A percentile compares a stretch with the other conserved stretches of the same genome.
Evolutionary conservation across 2,888 invertebrate genomes (phyloP).

Genomic region (Heteromyza rotundicornis): DNA sequence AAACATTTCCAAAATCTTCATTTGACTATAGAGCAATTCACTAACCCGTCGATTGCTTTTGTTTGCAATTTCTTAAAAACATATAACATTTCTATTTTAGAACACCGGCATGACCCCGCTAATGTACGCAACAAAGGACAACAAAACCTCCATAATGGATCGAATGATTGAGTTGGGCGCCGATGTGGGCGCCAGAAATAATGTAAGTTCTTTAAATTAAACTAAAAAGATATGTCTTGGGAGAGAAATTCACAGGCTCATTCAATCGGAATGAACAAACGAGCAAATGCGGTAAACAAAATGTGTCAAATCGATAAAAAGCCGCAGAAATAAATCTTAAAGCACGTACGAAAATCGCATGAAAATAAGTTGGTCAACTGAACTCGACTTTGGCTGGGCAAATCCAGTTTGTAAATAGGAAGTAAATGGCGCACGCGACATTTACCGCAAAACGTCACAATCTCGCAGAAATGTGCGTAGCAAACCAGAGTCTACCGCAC

Average conservation of each 20-base stretch:
- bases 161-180: constrained; percentile 91
- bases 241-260: neutral
- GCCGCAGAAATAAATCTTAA: constrained; percentile 52
- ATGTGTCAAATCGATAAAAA: constrained; percentile 57
- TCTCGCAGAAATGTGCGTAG: too few species aligned
- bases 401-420: constrained; percentile 7
- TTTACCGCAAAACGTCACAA: constrained; percentile 15
- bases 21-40: too few species aligned
- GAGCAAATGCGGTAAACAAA: constrained; percentile 29
- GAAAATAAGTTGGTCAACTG: constrained; percentile 7
- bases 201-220: constrained; percentile 74
- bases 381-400: constrained; percentile 7
- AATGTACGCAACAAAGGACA: constrained; percentile 96
- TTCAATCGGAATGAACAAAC: neutral
- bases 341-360: constrained; percentile 26
- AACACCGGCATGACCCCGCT: constrained; percentile 92
- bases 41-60: too few species aligned
- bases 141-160: constrained; percentile 87
- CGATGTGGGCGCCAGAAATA: constrained; percentile 88
- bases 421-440: constrained; percentile 9
- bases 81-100: constrained; percentile 66
- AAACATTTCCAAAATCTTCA: too few species aligned
- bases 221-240: constrained; percentile 13
- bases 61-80: too few species aligned
- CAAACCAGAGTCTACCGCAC: neutral